Base-by-base conservation (phyloP, 2,888 invertebrate genomes). In the Nemoura dubitans region DNA sequence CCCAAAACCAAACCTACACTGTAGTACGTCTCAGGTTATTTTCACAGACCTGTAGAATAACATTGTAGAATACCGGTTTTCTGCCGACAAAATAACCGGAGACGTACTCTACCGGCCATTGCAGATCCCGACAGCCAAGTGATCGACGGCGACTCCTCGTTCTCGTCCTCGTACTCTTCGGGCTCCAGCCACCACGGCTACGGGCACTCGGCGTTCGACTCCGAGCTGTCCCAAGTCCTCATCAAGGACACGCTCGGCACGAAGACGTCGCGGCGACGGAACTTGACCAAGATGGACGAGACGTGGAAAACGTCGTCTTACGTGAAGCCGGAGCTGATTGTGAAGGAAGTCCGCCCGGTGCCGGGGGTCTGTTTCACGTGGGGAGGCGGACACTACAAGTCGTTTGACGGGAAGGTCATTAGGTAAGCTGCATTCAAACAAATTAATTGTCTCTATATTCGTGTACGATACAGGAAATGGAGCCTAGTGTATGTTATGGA, bases 361-460 rank as follows among this genome's bases (percentile, higher is more conserved):
- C 93, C 93, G 89, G 93, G 95, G 0, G 95, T 94, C 16, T 98
- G 98, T 89, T 94, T 95, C 86, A 94, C 95, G 0, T 98, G 97
- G 97, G 95, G 95, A 29, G 96, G 96, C 43, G 93, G 93, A 25
- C 97, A 97, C 91, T 95, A 95, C 89, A 96, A 97, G 91, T 97
- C 97, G 0, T 97, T 97, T 90, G 97, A 98, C 91, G 97, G 97
- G 7, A 93, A 94, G 89, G 93, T 97, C 83, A 95, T 94, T 90
- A 95, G 95, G 95, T 95, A 91, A 86, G 86, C 86, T 80, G 85
- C 86, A 43, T 76, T 77, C 10, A 36, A n/a, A n/a, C n/a, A n/a
- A n/a, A n/a, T n/a, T n/a, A n/a, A n/a, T n/a, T n/a, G n/a, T n/a
- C n/a, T n/a, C n/a, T n/a, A n/a, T n/a, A n/a, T n/a, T n/a, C n/a